A percentile compares a stretch with the other conserved stretches of the same genome.
These are phyloP conservation scores for Oceanodroma tethys DNA, from an alignment of 2,113 vertebrate species.

Conservation along the genomic window DNA sequence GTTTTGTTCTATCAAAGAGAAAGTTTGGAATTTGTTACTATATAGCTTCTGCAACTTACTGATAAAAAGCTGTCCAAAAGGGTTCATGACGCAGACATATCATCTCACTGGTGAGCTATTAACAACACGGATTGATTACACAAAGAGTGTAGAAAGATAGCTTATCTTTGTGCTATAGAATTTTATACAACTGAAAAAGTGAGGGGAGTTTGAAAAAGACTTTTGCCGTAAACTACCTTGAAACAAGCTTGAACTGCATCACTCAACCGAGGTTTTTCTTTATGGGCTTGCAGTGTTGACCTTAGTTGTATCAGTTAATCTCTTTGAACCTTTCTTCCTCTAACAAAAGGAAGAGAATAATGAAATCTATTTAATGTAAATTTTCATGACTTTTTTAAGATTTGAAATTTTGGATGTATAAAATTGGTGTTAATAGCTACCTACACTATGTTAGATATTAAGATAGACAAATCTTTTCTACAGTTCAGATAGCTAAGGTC, in stretches of 20 bases:
- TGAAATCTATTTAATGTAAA: neutral
- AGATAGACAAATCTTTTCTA: neutral
- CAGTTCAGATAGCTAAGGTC: neutral
- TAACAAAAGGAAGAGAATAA: neutral
- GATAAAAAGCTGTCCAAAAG: constrained; percentile 45
- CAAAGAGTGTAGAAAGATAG: neutral
- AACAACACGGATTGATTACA: neutral
- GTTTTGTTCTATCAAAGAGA: neutral
- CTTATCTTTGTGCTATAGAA: neutral
- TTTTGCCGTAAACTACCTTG: neutral
- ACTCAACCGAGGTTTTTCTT: neutral
- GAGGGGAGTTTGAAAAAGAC: neutral
- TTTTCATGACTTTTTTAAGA: neutral
- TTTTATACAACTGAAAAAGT: neutral
- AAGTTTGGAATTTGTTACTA: neutral
- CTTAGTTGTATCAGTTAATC: neutral
- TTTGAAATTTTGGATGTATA: neutral
- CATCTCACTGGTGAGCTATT: neutral
- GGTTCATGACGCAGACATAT: neutral
- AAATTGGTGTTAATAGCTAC: neutral
- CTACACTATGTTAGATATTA: neutral
- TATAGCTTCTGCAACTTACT: neutral
- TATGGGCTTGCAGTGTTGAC: neutral
- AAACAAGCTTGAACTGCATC: neutral
- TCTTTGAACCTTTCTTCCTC: neutral